These are phyloP conservation scores for Oligia latruncula DNA, from an alignment of 2,888 invertebrate species.

Conservation along the genomic window DNA sequence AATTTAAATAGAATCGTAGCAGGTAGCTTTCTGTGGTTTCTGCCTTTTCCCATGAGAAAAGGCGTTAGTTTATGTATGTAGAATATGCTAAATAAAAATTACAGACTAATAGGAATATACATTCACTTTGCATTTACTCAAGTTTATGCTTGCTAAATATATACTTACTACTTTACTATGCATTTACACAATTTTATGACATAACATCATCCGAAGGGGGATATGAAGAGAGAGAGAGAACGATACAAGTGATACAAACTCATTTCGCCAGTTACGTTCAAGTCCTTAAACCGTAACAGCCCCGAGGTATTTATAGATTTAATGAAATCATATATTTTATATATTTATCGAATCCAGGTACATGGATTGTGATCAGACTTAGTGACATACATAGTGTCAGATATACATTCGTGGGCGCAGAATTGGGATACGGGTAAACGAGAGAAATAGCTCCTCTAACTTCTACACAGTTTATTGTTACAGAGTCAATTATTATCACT, in stretches of 20 bases:
- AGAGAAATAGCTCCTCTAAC: too few species aligned
- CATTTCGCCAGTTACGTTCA: background rate
- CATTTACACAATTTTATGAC: constrained; percentile 14
- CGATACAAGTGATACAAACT: background rate
- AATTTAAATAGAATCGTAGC: constrained; percentile 11
- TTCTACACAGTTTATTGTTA: too few species aligned
- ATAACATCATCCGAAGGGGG: background rate
- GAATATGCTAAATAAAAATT: background rate
- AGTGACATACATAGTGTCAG: too few species aligned
- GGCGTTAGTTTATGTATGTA: background rate
- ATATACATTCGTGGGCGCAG: too few species aligned
- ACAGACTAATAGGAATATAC: constrained; percentile 9
- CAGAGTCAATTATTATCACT: too few species aligned
- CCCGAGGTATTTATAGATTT: background rate
- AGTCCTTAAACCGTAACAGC: background rate
- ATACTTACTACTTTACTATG: constrained; percentile 9
- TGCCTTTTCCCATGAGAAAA: background rate
- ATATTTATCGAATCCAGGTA: too few species aligned
- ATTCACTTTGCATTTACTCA: constrained; percentile 33
- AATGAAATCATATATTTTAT: background rate
- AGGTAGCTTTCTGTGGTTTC: background rate
- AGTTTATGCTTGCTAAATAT: constrained; percentile 17
- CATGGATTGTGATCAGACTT: too few species aligned
- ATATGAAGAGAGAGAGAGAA: background rate
- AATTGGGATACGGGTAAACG: too few species aligned